A percentile compares a stretch with the other conserved stretches of the same genome.
Conservation (phyloP, 2,888 invertebrate genomes). For the Cryptus viduatorius region DNA sequence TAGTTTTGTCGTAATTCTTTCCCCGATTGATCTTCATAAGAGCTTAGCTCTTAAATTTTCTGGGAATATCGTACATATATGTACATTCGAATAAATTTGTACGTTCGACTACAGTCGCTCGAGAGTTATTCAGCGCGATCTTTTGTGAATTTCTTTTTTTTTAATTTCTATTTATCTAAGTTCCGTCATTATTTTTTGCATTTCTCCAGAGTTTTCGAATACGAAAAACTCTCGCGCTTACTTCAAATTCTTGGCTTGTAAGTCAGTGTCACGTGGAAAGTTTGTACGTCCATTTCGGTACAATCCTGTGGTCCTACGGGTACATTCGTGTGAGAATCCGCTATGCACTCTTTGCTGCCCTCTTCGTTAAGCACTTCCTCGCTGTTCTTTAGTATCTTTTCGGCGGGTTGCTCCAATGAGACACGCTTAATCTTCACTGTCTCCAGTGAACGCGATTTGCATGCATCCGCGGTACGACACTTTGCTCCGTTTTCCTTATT, state of each 20-base stretch:
- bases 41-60: slow-evolving; percentile 50
- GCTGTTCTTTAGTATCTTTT: slow-evolving; percentile 78
- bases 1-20: slow-evolving; percentile 8
- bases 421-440: slow-evolving; percentile 78
- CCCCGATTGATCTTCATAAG: slow-evolving; percentile 4
- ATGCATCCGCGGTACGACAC: slow-evolving; percentile 74
- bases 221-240: slow-evolving; percentile 59
- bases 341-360: slow-evolving; percentile 70
- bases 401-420: slow-evolving; percentile 77
- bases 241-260: slow-evolving; percentile 86
- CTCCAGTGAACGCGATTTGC: slow-evolving; percentile 81
- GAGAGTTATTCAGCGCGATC: slow-evolving; percentile 27
- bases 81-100: slow-evolving; percentile 63
- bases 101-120: slow-evolving; percentile 61
- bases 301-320: slow-evolving; percentile 84
- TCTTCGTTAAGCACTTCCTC: slow-evolving; percentile 76
- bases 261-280: slow-evolving; percentile 85
- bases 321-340: slow-evolving; percentile 70
- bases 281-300: slow-evolving; percentile 86
- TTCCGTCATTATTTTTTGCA: slow-evolving; percentile 34
- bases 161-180: not conserved
- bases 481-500: slow-evolving; percentile 86
- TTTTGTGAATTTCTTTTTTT: slow-evolving; percentile 18
- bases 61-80: slow-evolving; percentile 37
- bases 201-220: slow-evolving; percentile 61